Conservation (phyloP, 2,888 invertebrate species). For the Scaptodrosophila latifasciaeformis region DNA sequence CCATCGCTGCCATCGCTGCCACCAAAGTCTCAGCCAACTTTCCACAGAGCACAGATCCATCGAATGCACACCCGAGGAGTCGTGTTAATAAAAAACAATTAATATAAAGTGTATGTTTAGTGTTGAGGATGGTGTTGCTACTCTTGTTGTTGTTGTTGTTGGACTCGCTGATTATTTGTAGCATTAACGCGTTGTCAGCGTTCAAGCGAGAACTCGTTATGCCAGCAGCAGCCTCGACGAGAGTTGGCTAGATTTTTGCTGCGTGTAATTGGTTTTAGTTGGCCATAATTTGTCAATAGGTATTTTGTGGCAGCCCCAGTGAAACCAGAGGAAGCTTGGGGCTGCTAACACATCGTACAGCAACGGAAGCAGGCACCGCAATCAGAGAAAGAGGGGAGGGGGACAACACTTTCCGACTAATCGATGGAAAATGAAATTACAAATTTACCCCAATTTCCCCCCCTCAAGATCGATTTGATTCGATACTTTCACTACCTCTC, state of each 20-base stretch:
- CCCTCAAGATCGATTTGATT: too few relatives aligned
- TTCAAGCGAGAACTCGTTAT: constrained; percentile 51
- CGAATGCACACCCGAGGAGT: too few relatives aligned
- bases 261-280: constrained; percentile 64
- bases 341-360: too few relatives aligned
- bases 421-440: too few relatives aligned
- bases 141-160: constrained; percentile 28
- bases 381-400: background rate
- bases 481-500: too few relatives aligned
- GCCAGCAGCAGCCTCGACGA: constrained; percentile 1
- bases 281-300: constrained; percentile 66
- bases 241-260: constrained; percentile 12
- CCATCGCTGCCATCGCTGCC: background rate
- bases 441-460: too few relatives aligned
- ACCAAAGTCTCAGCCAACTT: constrained; percentile 15
- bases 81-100: constrained; percentile 63
- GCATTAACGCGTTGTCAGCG: constrained; percentile 55
- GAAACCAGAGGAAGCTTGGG: too few relatives aligned
- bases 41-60: too few relatives aligned
- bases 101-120: constrained; percentile 66
- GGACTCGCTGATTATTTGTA: constrained; percentile 63
- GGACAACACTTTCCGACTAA: too few relatives aligned
- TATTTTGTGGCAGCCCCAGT: constrained; percentile 52
- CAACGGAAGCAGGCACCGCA: constrained; percentile 40
- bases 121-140: constrained; percentile 54